Evolutionary conservation across 1,140 invertebrate genomes (phyloP).

Genomic region (Drosophila parvula): DNA sequence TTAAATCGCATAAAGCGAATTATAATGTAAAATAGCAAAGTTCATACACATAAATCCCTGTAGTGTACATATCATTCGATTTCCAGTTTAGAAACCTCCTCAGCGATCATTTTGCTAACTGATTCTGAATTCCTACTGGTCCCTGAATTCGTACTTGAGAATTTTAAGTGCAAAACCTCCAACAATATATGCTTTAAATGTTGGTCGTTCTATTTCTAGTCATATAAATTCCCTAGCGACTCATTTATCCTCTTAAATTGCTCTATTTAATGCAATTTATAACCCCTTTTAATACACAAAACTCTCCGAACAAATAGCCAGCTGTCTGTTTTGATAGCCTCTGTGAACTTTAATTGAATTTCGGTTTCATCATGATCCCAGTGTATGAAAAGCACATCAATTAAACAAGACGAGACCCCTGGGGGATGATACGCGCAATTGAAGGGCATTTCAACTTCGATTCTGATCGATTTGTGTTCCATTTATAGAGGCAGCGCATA

Average conservation of each 20-base stretch:
- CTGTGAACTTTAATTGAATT: constrained; percentile 28
- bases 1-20: too few species aligned
- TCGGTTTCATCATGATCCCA: constrained; percentile 2
- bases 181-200: not conserved
- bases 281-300: not conserved
- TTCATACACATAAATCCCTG: too few species aligned
- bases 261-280: not conserved
- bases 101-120: not conserved
- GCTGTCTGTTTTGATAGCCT: constrained; percentile 10
- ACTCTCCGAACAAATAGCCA: not conserved
- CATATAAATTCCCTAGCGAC: too few species aligned
- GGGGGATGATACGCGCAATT: constrained; percentile 12
- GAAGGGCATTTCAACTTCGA: constrained; percentile 40
- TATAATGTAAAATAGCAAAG: too few species aligned
- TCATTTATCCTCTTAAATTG: not conserved
- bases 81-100: not conserved
- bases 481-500: constrained; percentile 16
- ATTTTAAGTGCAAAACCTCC: not conserved
- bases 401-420: not conserved
- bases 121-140: not conserved
- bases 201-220: not conserved
- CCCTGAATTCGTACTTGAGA: not conserved
- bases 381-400: constrained; percentile 15
- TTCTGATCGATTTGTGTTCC: constrained; percentile 32
- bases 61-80: too few species aligned